These are phyloP conservation scores for Cassiopea xamachana DNA, from an alignment of 30 jellyfish, hydroid and myxozoan genomes.

Conservation along the genomic window DNA sequence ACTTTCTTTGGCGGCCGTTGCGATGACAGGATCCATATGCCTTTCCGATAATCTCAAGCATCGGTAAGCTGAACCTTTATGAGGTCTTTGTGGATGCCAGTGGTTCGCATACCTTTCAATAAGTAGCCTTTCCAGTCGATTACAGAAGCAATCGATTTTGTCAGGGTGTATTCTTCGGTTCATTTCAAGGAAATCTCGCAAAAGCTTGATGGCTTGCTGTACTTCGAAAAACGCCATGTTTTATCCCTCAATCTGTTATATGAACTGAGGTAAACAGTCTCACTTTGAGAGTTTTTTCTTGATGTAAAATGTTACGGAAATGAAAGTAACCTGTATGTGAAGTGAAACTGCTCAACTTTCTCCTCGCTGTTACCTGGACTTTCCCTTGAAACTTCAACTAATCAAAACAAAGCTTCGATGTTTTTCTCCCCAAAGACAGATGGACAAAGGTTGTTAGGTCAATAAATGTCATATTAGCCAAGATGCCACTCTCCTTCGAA, in stretches of 20 bases:
- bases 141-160: conserved; percentile 78
- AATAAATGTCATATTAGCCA: conserved; percentile 23
- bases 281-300: background rate
- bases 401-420: conserved; percentile 44
- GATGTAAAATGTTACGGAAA: background rate
- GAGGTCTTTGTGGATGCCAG: conserved; percentile 98
- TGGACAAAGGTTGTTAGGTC: conserved; percentile 39
- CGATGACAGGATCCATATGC: conserved; percentile 87
- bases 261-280: background rate
- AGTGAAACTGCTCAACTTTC: background rate
- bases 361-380: background rate
- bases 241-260: background rate
- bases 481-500: background rate
- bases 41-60: conserved; percentile 84
- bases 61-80: conserved; percentile 94
- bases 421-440: background rate
- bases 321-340: background rate
- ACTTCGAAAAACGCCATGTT: conserved; percentile 88
- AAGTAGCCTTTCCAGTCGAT: conserved; percentile 77
- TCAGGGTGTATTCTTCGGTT: conserved; percentile 63
- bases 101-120: conserved; percentile 77
- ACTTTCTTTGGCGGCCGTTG: conserved; percentile 85
- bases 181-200: conserved; percentile 78
- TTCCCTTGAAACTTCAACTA: background rate
- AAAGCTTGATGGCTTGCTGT: conserved; percentile 84